Conservation (phyloP, 2,113 vertebrate species). For the Pangasianodon gigas region DNA sequence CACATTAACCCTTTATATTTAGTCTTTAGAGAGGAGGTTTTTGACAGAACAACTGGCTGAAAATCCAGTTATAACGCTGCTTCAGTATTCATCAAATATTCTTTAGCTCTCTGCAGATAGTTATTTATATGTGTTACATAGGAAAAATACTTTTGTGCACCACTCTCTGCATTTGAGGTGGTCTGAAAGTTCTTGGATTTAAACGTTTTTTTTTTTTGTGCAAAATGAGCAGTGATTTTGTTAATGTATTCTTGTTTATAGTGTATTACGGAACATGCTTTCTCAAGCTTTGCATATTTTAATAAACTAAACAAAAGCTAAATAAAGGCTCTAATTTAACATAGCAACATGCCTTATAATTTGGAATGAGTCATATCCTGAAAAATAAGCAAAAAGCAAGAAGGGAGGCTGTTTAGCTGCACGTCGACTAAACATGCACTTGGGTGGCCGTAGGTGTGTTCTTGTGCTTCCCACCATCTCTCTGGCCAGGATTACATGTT, state of each 20-base stretch:
- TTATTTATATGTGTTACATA: not conserved
- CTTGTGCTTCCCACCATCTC: slow-evolving; percentile 56
- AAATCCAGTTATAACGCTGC: slow-evolving; percentile 50
- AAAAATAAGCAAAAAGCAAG: slow-evolving; percentile 32
- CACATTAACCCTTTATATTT: slow-evolving; percentile 47
- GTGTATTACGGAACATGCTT: not conserved
- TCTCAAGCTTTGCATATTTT: slow-evolving; percentile 26
- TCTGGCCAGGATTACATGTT: slow-evolving; percentile 56
- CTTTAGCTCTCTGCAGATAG: not conserved
- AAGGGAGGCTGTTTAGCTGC: slow-evolving; percentile 16
- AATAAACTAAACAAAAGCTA: slow-evolving; percentile 5
- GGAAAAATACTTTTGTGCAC: slow-evolving; percentile 21
- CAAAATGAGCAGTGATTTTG: not conserved
- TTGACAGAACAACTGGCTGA: slow-evolving; percentile 32
- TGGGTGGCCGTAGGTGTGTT: slow-evolving; percentile 58
- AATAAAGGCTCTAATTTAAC: slow-evolving; percentile 30
- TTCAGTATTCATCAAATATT: slow-evolving; percentile 45
- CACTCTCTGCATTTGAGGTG: slow-evolving; percentile 2
- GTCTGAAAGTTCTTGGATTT: slow-evolving; percentile 13
- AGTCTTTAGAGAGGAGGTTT: slow-evolving; percentile 52
- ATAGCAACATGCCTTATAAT: slow-evolving; percentile 14
- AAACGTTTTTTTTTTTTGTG: not conserved
- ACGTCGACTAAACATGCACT: slow-evolving; percentile 35
- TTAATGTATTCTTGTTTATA: slow-evolving; percentile 13
- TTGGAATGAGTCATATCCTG: slow-evolving; percentile 35